Base-by-base conservation (phyloP, 2,888 invertebrate species). In the Agriopis aurantiaria region DNA sequence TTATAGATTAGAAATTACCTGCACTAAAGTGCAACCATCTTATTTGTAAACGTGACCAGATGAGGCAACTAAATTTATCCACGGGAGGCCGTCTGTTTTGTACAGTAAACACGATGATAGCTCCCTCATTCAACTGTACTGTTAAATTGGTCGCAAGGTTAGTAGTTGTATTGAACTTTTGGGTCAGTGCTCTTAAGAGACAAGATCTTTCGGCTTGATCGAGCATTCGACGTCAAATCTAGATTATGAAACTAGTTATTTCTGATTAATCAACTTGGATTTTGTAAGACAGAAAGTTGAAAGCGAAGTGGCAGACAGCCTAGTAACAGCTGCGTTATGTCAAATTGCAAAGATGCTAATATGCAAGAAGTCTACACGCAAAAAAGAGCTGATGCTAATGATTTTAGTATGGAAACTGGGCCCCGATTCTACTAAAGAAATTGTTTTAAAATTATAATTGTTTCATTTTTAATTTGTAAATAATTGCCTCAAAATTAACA, bases 171-270 rank as follows among this genome's bases (percentile, higher is more conserved):
- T 14, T 46, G 52, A 52, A 43, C 43, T 62, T 51, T 45, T 43
- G 23, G 43, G 12, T 45, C 51, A 11, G 41, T 51, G 40, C 60
- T 48, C 14, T 73, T 43, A 43, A 67, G 46, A 55, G 55, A 61
- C 43, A 51, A 56, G 23, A 67, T 61, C 55, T 67, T 55, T 60
- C 66, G 12, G 41, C 43, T 43, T 67, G 67, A 67, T 49, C 46
- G 55, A 66, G 53, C 60, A n/a, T 52, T 41, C 17, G 61, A 70
- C 72, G 71, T 77, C 74, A 64, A 75, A 73, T 77, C 77, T 69
- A 66, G 69, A 74, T 75, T 49, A 75, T 61, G 41, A 65, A 62
- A 67, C 65, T 58, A 46, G 59, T 59, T 51, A 49, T 41, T 43
- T 45, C 52, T 33, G 9, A 33, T 33, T 66, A 17, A 68, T 68